Evolutionary conservation across 2,797 vertebrate genomes (phyloP), one percentile per base, ranked within the genome.

Genomic region (Diceros bicornis): DNA sequence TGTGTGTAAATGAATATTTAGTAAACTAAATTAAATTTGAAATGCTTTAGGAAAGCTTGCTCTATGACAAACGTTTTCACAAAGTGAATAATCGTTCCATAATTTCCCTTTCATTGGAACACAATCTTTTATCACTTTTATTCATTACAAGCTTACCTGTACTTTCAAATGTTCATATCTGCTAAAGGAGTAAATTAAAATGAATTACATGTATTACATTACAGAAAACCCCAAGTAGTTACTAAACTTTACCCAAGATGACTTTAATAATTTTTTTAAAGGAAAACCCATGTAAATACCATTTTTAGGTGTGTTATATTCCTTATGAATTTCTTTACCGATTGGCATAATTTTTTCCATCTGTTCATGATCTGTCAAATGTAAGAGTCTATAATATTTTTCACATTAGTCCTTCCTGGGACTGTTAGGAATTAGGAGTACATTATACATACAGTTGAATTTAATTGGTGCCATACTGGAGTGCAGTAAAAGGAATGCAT

Each of bases 21-120:
- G 86, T 86, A 94, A 97, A 95, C 2, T 37, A 96, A 97, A 97
- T 97, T 86, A 88, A 95, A 96, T 98, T 89, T 96, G 92, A 96
- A 97, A 97, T 94, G 88, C 78, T 96, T 96, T 94, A 83, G 41
- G 95, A 97, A 91, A 91, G 87, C 32, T 83, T 97, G 69, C 32
- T n/a, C 50, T 90, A 90, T 84, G 85, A 98, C 93, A 93, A 85
- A 89, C 62, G 47, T 68, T 94, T 96, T 87, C 68, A 77, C 41
- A 87, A 50, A 89, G 89, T 92, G 91, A 97, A 98, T 96, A 95
- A 96, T 97, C 89, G 55, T 89, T 75, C 72, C 23, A 69, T 94
- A 97, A 98, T 97, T 87, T 94, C 84, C 41, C 89, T 97, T 90
- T 87, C 71, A 81, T 57, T 89, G 37, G 88, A 75, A 95, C 32